These are phyloP conservation scores for Melanotaenia nigrans DNA, from an alignment of 2,797 vertebrate genomes.

Conservation along the genomic window DNA sequence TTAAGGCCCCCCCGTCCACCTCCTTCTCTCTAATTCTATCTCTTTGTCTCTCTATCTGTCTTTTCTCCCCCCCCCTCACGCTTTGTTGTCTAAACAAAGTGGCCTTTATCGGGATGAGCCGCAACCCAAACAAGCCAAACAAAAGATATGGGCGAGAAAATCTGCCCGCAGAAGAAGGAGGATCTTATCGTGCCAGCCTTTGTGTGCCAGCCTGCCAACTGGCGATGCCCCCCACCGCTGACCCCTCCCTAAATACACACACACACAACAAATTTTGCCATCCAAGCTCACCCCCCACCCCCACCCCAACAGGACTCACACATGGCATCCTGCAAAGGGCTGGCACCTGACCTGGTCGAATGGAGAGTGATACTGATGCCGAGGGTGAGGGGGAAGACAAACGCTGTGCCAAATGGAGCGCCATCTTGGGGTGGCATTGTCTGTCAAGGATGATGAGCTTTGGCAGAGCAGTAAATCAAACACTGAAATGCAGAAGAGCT, in stretches of 20 bases:
- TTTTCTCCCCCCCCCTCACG: constrained; percentile 64
- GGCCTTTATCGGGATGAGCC: constrained; percentile 81
- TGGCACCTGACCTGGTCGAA: constrained; percentile 67
- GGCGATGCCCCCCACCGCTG: constrained; percentile 58
- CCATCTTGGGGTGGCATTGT: constrained; percentile 53
- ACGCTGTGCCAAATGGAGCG: constrained; percentile 37
- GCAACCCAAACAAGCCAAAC: constrained; percentile 82
- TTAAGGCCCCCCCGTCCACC: constrained; percentile 32
- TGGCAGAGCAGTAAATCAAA: neutral
- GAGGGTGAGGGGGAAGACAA: constrained; percentile 33
- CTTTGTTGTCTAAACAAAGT: constrained; percentile 86
- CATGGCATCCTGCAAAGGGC: constrained; percentile 47
- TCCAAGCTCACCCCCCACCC: constrained; percentile 19
- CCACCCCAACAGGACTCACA: constrained; percentile 24
- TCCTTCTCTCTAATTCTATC: constrained; percentile 48
- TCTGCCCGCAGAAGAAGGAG: constrained; percentile 71
- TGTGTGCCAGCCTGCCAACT: constrained; percentile 79
- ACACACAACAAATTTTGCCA: constrained; percentile 56
- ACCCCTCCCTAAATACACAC: constrained; percentile 44
- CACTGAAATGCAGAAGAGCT: neutral
- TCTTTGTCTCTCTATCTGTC: constrained; percentile 69
- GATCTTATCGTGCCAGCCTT: constrained; percentile 78
- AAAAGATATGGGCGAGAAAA: constrained; percentile 81
- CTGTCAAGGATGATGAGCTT: constrained; percentile 17
- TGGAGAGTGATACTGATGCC: constrained; percentile 29